Evolutionary conservation across 1,140 invertebrate genomes (phyloP).

Genomic region (Drosophila kanapiae): DNA sequence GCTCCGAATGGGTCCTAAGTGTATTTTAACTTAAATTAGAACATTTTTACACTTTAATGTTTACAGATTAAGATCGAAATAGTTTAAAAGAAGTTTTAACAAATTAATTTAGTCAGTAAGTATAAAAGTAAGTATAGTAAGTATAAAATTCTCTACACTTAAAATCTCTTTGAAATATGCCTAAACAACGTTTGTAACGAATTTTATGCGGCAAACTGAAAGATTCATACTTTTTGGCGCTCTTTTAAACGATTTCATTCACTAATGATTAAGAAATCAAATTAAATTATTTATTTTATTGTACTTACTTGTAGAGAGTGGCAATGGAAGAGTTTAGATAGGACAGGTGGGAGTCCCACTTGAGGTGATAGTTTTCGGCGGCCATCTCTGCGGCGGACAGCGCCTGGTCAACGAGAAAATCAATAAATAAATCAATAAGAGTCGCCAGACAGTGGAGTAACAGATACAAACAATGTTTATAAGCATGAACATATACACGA

Average conservation of each 20-base stretch:
- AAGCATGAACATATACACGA: too few relatives aligned
- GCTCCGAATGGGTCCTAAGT: too few relatives aligned
- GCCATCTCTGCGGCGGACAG: conserved; percentile 63
- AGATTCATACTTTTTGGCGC: neutral
- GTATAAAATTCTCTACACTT: too few relatives aligned
- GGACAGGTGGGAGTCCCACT: conserved; percentile 93
- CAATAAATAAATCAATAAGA: conserved; percentile 64
- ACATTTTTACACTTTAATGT: neutral
- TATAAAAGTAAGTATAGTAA: too few relatives aligned
- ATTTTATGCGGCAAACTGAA: too few relatives aligned
- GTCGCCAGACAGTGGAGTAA: conserved; percentile 1
- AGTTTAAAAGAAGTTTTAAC: neutral
- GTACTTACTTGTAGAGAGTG: conserved; percentile 88
- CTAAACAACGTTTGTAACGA: too few relatives aligned
- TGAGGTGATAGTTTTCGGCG: conserved; percentile 93
- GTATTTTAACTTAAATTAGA: neutral
- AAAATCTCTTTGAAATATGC: too few relatives aligned
- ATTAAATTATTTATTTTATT: neutral
- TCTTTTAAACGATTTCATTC: neutral
- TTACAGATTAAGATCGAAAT: neutral
- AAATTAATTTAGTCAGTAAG: neutral
- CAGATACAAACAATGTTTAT: neutral
- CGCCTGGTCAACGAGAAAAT: conserved; percentile 70
- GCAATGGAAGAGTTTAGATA: conserved; percentile 93
- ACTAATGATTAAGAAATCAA: too few relatives aligned